Evolutionary conservation across 1,140 invertebrate genomes (phyloP).

Genomic region (Periplaneta americana): DNA sequence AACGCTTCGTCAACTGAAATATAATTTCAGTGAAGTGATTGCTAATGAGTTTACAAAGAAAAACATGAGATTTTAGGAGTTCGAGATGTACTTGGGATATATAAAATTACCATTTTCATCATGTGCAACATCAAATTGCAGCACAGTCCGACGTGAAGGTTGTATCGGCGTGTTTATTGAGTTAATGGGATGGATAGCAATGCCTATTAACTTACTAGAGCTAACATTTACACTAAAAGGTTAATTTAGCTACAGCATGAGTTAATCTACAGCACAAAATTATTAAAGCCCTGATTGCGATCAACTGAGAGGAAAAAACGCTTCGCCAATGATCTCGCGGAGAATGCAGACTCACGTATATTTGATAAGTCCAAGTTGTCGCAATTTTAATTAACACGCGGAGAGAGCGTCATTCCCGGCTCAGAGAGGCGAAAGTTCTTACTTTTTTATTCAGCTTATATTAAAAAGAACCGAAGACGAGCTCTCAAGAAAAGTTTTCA

Average conservation of each 20-base stretch:
- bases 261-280: neutral
- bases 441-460: constrained; percentile 5
- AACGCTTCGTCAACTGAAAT: too few species aligned
- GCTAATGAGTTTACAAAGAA: too few species aligned
- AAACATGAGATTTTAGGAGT: too few species aligned
- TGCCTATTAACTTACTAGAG: neutral
- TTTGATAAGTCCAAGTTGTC: neutral
- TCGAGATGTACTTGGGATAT: too few species aligned
- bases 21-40: too few species aligned
- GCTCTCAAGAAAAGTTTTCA: constrained; percentile 4
- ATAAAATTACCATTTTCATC: too few species aligned
- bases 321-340: neutral
- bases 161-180: neutral
- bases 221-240: neutral
- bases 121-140: too few species aligned
- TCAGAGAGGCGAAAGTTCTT: neutral
- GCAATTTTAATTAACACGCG: neutral
- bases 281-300: neutral
- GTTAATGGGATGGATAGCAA: neutral
- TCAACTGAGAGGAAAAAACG: neutral
- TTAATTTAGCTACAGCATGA: neutral
- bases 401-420: neutral
- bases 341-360: neutral
- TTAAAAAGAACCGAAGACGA: constrained; percentile 10
- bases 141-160: too few species aligned